These are phyloP conservation scores for Drosophila trapezifrons DNA, from an alignment of 1,140 invertebrate species.

Conservation along the genomic window DNA sequence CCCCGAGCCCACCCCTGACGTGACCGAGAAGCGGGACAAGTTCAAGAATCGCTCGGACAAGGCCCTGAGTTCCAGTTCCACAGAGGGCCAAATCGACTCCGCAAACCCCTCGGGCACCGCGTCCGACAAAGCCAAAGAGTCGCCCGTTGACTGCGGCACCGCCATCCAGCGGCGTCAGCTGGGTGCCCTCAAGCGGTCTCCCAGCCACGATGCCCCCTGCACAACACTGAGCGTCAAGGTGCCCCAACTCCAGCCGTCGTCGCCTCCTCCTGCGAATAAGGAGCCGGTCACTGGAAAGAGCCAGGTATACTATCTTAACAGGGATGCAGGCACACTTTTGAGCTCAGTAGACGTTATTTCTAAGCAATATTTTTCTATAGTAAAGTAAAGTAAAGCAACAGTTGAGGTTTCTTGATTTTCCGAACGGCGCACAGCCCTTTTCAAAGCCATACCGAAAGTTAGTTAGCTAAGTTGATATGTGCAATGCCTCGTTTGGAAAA, in stretches of 20 bases:
- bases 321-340: background rate
- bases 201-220: slow-evolving; percentile 69
- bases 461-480: too few relatives aligned
- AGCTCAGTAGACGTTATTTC: too few relatives aligned
- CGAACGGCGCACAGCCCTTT: too few relatives aligned
- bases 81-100: slow-evolving; percentile 76
- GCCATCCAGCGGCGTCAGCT: slow-evolving; percentile 57
- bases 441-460: too few relatives aligned
- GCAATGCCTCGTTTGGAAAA: too few relatives aligned
- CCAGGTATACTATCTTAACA: slow-evolving; percentile 18
- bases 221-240: slow-evolving; percentile 70
- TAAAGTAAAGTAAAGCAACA: too few relatives aligned
- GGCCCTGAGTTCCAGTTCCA: slow-evolving; percentile 77
- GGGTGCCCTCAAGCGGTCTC: slow-evolving; percentile 63
- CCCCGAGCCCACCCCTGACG: slow-evolving; percentile 85
- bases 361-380: too few relatives aligned
- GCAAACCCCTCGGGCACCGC: slow-evolving; percentile 27
- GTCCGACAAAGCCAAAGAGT: slow-evolving; percentile 71
- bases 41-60: slow-evolving; percentile 84
- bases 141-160: slow-evolving; percentile 14
- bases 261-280: slow-evolving; percentile 8
- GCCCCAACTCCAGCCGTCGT: slow-evolving; percentile 58
- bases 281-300: slow-evolving; percentile 61
- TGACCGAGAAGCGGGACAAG: slow-evolving; percentile 85
- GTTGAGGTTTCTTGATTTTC: too few relatives aligned